phyloP scores from a whole-genome alignment of 2,113 vertebrate genomes.

The Sakesphorus luctuosus region DNA sequence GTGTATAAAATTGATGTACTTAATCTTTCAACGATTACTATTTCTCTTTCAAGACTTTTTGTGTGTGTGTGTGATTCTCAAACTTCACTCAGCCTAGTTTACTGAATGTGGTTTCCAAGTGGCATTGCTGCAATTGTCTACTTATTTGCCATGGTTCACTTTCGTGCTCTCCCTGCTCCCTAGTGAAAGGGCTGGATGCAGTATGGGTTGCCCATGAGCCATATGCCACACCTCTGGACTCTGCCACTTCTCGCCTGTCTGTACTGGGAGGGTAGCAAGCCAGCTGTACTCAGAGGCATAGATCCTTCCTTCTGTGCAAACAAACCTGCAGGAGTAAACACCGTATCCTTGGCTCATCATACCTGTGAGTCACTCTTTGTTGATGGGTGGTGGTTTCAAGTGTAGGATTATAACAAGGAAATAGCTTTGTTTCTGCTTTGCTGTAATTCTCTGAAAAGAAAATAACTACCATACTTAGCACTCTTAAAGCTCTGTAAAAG shows the following conservation, averaged over 20 bases:
- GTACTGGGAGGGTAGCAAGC: not conserved
- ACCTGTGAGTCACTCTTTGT: conserved; percentile 50
- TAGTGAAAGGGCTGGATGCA: not conserved
- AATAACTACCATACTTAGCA: not conserved
- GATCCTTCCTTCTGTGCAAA: conserved; percentile 24
- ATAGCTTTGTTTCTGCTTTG: conserved; percentile 27
- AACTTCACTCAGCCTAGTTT: not conserved
- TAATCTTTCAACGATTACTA: not conserved
- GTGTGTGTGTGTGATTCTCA: not conserved
- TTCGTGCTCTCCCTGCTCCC: not conserved
- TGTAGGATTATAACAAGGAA: conserved; percentile 17
- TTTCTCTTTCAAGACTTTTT: not conserved
- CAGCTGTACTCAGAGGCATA: not conserved
- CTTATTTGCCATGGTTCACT: not conserved
- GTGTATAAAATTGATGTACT: not conserved
- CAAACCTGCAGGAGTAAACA: conserved; percentile 49
- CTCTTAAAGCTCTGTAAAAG: not conserved
- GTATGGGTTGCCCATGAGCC: not conserved
- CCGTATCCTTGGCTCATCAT: not conserved
- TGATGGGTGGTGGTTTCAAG: conserved; percentile 40
- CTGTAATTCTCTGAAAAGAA: conserved; percentile 12
- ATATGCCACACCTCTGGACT: not conserved
- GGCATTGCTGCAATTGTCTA: not conserved
- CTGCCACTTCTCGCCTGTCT: not conserved
- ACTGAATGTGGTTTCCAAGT: not conserved